phyloP scores from a whole-genome alignment of 2,797 vertebrate species.

The Pantherophis vulpinus region DNA sequence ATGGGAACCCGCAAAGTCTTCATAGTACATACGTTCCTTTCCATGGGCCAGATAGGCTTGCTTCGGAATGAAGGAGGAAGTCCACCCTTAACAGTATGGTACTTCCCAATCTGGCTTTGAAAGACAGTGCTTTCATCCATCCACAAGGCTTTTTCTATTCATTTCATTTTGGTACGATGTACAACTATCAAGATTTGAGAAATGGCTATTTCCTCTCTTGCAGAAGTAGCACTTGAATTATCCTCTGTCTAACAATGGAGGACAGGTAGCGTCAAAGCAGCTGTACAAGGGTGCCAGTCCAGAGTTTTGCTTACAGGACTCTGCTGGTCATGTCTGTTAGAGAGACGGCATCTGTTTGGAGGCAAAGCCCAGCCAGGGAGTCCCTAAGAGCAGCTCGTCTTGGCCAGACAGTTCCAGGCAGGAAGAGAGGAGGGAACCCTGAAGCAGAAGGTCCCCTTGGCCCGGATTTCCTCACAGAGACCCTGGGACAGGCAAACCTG shows the following conservation, averaged over 20 bases:
- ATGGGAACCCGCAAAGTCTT: slow-evolving; percentile 39
- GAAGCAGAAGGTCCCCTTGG: slow-evolving; percentile 38
- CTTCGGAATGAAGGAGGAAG: neutral
- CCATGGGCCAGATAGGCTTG: neutral
- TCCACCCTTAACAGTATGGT: neutral
- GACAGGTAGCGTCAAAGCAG: neutral
- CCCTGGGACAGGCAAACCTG: slow-evolving; percentile 26
- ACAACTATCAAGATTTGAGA: neutral
- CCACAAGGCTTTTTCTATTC: neutral
- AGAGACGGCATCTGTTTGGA: neutral
- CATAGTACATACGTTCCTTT: neutral
- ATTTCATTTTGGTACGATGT: neutral
- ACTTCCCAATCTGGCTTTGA: neutral
- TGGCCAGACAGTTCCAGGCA: slow-evolving; percentile 12
- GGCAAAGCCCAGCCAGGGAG: slow-evolving; percentile 1
- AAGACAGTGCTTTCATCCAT: neutral
- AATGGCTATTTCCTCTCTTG: neutral
- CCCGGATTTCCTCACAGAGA: slow-evolving; percentile 28
- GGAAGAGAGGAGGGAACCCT: slow-evolving; percentile 13
- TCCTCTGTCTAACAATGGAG: neutral
- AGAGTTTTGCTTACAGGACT: neutral
- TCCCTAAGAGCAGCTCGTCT: neutral
- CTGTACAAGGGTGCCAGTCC: neutral
- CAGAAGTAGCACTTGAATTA: neutral
- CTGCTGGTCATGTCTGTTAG: neutral